Evolutionary conservation across 2,113 vertebrate species (phyloP).

Genomic region (Trichechus manatus): DNA sequence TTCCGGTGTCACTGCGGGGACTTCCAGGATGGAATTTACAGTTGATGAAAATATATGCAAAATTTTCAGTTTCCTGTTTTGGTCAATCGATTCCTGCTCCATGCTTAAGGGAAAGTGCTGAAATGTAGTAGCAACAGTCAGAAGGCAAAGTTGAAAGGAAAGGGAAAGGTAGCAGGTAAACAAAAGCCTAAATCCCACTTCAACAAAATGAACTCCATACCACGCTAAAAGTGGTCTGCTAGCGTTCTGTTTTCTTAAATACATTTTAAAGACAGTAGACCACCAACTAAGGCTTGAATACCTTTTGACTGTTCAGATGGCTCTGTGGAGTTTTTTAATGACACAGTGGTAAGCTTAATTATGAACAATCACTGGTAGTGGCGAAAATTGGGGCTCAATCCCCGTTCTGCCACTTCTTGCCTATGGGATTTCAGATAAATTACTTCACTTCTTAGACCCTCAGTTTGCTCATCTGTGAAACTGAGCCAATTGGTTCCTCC

Average conservation of each 20-base stretch:
- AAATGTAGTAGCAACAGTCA: not conserved
- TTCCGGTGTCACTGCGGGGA: not conserved
- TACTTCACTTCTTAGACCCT: not conserved
- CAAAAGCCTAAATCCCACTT: not conserved
- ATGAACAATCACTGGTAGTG: not conserved
- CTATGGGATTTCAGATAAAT: not conserved
- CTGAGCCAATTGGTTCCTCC: not conserved
- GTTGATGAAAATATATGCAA: not conserved
- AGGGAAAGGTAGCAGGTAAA: not conserved
- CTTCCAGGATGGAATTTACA: conserved; percentile 43
- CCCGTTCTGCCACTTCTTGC: not conserved
- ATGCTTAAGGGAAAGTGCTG: not conserved
- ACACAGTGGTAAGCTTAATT: not conserved
- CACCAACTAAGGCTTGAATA: not conserved
- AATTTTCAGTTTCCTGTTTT: conserved; percentile 16
- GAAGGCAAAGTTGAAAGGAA: conserved; percentile 22
- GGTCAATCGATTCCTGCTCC: not conserved
- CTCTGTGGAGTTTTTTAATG: not conserved
- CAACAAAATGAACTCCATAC: not conserved
- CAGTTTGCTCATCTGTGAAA: not conserved
- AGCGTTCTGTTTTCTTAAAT: not conserved
- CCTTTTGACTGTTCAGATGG: not conserved
- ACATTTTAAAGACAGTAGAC: not conserved
- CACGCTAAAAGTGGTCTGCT: not conserved
- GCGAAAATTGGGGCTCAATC: not conserved